Evolutionary conservation across 2,113 vertebrate genomes (phyloP), one percentile per base, ranked within the genome.

Genomic region (Psilopsiagon aurifrons): DNA sequence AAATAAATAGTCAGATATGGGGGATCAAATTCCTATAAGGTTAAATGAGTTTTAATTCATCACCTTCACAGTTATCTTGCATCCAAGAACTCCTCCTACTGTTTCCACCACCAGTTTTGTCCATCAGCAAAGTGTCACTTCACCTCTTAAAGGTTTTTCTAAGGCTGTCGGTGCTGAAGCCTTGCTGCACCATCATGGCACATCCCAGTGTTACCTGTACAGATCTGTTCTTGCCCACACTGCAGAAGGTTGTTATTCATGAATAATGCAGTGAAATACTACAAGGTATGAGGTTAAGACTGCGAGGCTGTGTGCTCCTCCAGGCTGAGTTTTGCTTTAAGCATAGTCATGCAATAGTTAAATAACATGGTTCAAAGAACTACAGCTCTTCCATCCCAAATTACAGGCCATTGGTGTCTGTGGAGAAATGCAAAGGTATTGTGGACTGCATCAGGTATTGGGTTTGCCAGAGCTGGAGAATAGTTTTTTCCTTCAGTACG

Each of bases 181-280:
- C 31, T 87, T 13, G 11, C 35, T 70, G 49, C 17, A 60, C 8
- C 31, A 2, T 14, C 0, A 0, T 37, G 54, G 28, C 60, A 70
- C 17, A n/a, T 70, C 46, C 29, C 57, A 41, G 47, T 1, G 2
- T 86, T 74, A 63, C 25, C 35, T 49, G 25, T 6, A 57, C 17
- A 64, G 55, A 33, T 68, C 62, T 63, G 49, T 49, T 92, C 49
- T 71, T 57, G 52, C 39, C 69, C 73, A 47, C n/a, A 2, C 47
- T 35, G 49, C 31, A 49, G 52, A 31, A 83, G 63, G 64, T 33
- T 4, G 0, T 33, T 83, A 54, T 76, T 87, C 75, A 71, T 76
- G 54, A 88, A 69, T 83, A 89, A 79, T 55, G 43, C 16, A 76
- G 17, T 43, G 23, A 67, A 76, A 63, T 78, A 47, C 33, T 24